Base-by-base conservation (phyloP, 2,113 vertebrate genomes). In the Aegotheles bennettii region DNA sequence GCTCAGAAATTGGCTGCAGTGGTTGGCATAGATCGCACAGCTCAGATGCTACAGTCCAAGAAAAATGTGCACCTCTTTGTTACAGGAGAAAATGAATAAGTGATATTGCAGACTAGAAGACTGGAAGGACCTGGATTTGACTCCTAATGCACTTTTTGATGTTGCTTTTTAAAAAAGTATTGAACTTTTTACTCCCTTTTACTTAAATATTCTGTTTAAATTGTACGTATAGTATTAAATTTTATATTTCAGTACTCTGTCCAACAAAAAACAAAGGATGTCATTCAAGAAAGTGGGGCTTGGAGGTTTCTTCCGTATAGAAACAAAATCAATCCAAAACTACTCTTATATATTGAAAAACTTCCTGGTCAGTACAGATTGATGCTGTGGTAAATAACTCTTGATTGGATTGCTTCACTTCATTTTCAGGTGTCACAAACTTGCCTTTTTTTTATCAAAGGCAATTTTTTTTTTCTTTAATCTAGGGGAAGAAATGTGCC, bases 1-100 rank as follows among this genome's bases (percentile, higher is more conserved):
- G 98, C 98, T 56, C 99, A 99, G 96, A 98, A 98, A 45, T 76
- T 99, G 92, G 98, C 99, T 3, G 97, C 98, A 7, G 98, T 99
- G 96, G 97, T 98, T 4, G 99, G 99, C 21, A 98, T 97, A 20
- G 98, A 99, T 89, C 98, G 99, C 23, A 98, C 99, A 0, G 98
- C 98, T n/a, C 99, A 99, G 93, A 99, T 99, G 99, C 97, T 99
- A 6, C 98, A 98, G 95, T 99, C 99, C 61, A 97, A 96, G 77
- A 99, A 99, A 97, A 96, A 94, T 0, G 98, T 99, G 73, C 99
- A 99, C 89, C 99, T 99, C 87, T 99, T 99, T 54, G 93, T 99
- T 43, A 99, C 99, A 0, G 99, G 99, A 74, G 99, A 98, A 79
- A 98, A 91, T 94, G 96, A 98, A 65, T 97, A 80, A 95, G 54